Percentiles rank a stretch among this genome's conserved stretches.
Evolutionary conservation across 2,888 invertebrate species (phyloP).

Genomic region (Drosophila neotestacea): DNA sequence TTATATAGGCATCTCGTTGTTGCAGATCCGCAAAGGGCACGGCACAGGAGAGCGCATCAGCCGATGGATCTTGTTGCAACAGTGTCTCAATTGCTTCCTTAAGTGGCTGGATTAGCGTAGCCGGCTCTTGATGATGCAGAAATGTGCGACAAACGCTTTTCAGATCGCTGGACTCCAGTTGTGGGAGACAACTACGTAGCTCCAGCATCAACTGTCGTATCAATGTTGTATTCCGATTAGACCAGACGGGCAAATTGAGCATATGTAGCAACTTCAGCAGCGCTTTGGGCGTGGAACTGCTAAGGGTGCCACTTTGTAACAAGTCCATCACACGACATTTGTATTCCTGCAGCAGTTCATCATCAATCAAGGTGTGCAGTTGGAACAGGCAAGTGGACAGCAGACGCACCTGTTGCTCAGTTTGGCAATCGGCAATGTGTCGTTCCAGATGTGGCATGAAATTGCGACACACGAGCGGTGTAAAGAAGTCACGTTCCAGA

Average conservation of each 20-base stretch:
- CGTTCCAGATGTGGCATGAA: slow-evolving; percentile 84
- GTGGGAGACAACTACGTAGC: slow-evolving; percentile 81
- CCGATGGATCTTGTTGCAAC: slow-evolving; percentile 73
- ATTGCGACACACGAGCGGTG: slow-evolving; percentile 83
- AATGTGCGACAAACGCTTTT: slow-evolving; percentile 85
- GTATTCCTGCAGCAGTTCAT: slow-evolving; percentile 83
- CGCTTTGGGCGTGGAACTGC: slow-evolving; percentile 65
- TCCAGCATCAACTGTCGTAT: slow-evolving; percentile 84
- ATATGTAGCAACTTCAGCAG: slow-evolving; percentile 83
- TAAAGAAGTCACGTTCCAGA: slow-evolving; percentile 83
- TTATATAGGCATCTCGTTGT: slow-evolving; percentile 84
- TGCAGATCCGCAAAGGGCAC: slow-evolving; percentile 85
- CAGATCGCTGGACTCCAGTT: slow-evolving; percentile 84
- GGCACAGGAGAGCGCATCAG: slow-evolving; percentile 85
- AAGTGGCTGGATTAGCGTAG: slow-evolving; percentile 84
- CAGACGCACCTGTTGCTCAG: slow-evolving; percentile 84
- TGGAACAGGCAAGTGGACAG: slow-evolving; percentile 86
- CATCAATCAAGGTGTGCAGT: slow-evolving; percentile 83
- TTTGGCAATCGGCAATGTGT: slow-evolving; percentile 80
- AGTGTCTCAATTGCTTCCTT: slow-evolving; percentile 84
- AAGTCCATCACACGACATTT: slow-evolving; percentile 82
- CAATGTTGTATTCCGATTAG: slow-evolving; percentile 81
- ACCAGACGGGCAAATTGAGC: slow-evolving; percentile 86
- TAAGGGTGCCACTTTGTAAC: slow-evolving; percentile 77
- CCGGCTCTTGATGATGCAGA: slow-evolving; percentile 86